Base-by-base conservation (phyloP, 2,888 invertebrate species). In the Xestobium rufovillosum region DNA sequence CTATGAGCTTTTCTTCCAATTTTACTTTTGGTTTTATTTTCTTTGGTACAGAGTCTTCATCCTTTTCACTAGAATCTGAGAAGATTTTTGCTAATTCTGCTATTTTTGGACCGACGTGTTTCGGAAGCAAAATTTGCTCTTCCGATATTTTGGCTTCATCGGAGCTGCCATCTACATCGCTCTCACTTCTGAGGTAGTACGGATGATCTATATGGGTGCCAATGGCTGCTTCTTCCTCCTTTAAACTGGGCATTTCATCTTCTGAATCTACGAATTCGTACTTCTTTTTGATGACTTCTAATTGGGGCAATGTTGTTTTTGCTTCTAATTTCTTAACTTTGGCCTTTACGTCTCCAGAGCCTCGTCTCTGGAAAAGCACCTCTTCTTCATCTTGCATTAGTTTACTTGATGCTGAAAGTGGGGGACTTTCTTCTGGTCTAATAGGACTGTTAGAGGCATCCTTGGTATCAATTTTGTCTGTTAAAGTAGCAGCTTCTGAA, bases 291-390 rank as follows among this genome's bases (percentile, higher is more conserved):
- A 62, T 56, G 34, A 57, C 53, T 31, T 60, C 59, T 30, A 60
- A 57, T 14, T 58, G 45, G 2, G 65, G 51, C 36, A 57, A 60
- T 12, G 53, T 52, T 13, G 57, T 52, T 42, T 70, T 69, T 45
- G 72, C 70, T 56, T 76, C 75, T 31, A 75, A 54, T 38, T 67
- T 56, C 53, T 69, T 68, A 26, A 76, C 65, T 53, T 71, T 72
- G 10, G 72, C 69, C 56, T 68, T 72, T 3, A 76, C 76, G 47
- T 72, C 72, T 16, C 72, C 72, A 4, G 71, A 69, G 19, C 65
- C 66, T 19, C 66, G 52, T 19, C 66, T 49, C 30, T 43, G 49
- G 36, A 51, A 56, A 3, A 46, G 40, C 34, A 67, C 45, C 15
- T 63, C 52, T 39, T 68, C 63, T 36, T 69, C 68, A 16, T 63